phyloP scores from a whole-genome alignment of 2,888 invertebrate species.

The Lampropteryx suffumata region DNA sequence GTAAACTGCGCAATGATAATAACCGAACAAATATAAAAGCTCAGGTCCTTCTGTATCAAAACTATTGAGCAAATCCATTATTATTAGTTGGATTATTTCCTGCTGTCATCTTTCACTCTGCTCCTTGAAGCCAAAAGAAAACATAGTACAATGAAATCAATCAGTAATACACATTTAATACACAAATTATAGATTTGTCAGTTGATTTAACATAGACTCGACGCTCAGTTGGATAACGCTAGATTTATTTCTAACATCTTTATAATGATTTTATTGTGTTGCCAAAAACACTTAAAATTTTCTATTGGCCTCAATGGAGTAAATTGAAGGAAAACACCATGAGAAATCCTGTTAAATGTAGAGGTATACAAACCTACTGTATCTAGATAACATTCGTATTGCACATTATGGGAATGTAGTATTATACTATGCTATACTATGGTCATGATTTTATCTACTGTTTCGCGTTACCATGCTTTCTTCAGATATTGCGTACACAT shows the following conservation, averaged over 20 bases:
- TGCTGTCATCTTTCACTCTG: constrained; percentile 3
- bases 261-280: no score
- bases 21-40: constrained; percentile 42
- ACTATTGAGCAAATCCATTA: constrained; percentile 54
- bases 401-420: constrained; percentile 19
- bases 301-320: neutral
- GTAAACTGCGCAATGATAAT: constrained; percentile 21
- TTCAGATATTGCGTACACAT: constrained; percentile 6
- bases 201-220: no score
- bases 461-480: constrained; percentile 18
- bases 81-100: constrained; percentile 21
- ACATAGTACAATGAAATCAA: neutral
- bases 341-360: constrained; percentile 7
- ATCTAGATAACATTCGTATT: constrained; percentile 14
- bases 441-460: constrained; percentile 1
- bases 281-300: neutral
- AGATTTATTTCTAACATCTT: no score
- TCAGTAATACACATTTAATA: no score
- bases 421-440: constrained; percentile 12
- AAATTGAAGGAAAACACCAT: constrained; percentile 9
- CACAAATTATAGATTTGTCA: no score
- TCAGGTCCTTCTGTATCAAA: constrained; percentile 51
- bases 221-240: no score
- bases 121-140: neutral
- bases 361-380: constrained; percentile 18